Base-by-base conservation (phyloP, 1,140 invertebrate genomes). In the Laupala kohalensis region DNA sequence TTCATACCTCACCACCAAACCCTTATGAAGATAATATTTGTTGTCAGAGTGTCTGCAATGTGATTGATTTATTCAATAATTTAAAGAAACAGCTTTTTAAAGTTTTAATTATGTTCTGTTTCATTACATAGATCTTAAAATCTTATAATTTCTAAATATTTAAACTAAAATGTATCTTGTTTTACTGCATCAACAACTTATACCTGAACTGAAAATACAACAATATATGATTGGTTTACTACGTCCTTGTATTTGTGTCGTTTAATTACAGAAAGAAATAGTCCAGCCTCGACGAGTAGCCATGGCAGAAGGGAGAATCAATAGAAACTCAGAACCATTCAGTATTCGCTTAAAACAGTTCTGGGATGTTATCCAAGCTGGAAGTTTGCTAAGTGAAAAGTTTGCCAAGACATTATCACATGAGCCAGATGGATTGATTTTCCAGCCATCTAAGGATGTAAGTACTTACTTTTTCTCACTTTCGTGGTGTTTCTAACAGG, bases 371-470 rank as follows among this genome's bases (percentile, higher is more conserved):
- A 84, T 82, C 0, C 85, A 88, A 75, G 82, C 83, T 19, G 83
- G 88, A 13, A 88, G 86, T 77, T 81, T 98, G 23, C 82, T 98
- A 19, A 87, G 91, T 70, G 90, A 92, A 67, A 94, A 94, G 77
- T 99, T 99, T 81, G 86, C 89, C 0, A 88, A 88, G 73, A 86
- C 90, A 67, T 81, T 99, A 2, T 84, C 86, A 25, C 98, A 99
- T 78, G 95, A 99, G 81, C 95, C 97, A 0, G 98, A 99, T 80
- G 98, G 98, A 65, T 83, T 99, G 0, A 96, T 99, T 76, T 99
- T 99, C 79, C 97, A 99, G 79, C 98, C 98, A 1, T 86, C 90
- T 0, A 85, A 87, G 74, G 90, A 94, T 76, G 88, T 90, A 78
- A 78, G 77, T 37, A 67, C 23, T 19, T 19, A n/a, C n/a, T n/a